Evolutionary conservation across 2,797 vertebrate genomes (phyloP).

Genomic region (Enteromius unitaeniatus): DNA sequence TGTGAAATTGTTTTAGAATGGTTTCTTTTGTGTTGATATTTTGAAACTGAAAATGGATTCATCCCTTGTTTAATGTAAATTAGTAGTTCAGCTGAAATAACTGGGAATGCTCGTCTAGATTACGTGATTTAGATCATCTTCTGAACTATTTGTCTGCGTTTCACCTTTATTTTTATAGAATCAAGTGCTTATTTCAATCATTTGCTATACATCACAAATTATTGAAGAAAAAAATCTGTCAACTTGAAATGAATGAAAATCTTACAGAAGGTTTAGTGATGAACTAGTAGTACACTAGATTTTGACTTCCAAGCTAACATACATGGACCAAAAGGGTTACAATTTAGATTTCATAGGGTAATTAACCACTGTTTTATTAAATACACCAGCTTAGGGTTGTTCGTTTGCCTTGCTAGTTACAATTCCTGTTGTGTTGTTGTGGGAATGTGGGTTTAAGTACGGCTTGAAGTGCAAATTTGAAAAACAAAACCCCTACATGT

Average conservation of each 20-base stretch:
- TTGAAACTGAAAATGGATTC: background rate
- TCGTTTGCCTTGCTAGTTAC: background rate
- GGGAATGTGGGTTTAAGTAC: slow-evolving; percentile 8
- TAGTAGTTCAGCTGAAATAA: background rate
- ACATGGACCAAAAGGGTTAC: background rate
- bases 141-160: background rate
- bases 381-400: background rate
- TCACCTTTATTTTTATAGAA: background rate
- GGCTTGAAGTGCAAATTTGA: slow-evolving; percentile 9
- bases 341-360: background rate
- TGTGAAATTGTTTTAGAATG: background rate
- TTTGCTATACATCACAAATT: background rate
- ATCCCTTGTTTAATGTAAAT: background rate
- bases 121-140: background rate
- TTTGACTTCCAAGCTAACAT: background rate
- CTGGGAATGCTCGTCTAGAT: background rate
- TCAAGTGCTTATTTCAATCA: background rate
- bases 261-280: background rate
- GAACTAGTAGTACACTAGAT: background rate
- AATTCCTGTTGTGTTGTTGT: background rate
- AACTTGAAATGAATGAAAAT: background rate
- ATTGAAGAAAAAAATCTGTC: background rate
- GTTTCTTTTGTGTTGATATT: background rate
- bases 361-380: slow-evolving; percentile 11
- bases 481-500: slow-evolving; percentile 23